Base-by-base conservation (phyloP, 1,140 invertebrate genomes). In the Drosophila orosa region DNA sequence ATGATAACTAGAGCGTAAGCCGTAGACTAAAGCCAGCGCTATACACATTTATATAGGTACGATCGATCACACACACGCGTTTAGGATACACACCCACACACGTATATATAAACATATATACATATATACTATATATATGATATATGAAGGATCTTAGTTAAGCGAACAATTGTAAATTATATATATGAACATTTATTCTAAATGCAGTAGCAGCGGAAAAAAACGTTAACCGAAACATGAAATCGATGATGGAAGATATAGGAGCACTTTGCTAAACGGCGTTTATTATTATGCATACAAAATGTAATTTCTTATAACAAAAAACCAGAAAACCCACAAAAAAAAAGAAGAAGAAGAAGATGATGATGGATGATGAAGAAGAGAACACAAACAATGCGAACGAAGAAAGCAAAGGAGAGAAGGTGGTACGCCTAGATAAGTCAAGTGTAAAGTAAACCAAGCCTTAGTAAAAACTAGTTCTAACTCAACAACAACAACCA, bases 391-490 rank as follows among this genome's bases (percentile, higher is more conserved):
- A 79, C 31, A 19, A 68, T 40, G 52, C 45, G 13, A 31, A 35
- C 13, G 68, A 35, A 22, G 29, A 35, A 33, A 13, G 35, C n/a
- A 29, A 17, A 17, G n/a, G 13, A 37, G 12, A 24, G 17, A 29
- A 17, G 47, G 48, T n/a, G 17, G 47, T 47, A 69, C 25, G 66
- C 68, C 45, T 86, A 86, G 82, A 76, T 86, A 86, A 86, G 82
- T 86, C 74, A 87, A 74, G 78, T 85, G 78, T 86, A 86, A 86
- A 82, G 78, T 86, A 86, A 86, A 82, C 83, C 82, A 86, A 86
- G 82, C 82, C 82, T 86, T 86, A 86, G 82, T 86, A 86, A 86
- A 83, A 85, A 86, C 82, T 86, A 86, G 82, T 87, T 86, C 52
- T 85, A 81, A 78, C 66, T 69, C 47, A 45, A 71, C 67, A 69